These are phyloP conservation scores for Drosophila azteca DNA, from an alignment of 1,140 invertebrate genomes.

Conservation along the genomic window DNA sequence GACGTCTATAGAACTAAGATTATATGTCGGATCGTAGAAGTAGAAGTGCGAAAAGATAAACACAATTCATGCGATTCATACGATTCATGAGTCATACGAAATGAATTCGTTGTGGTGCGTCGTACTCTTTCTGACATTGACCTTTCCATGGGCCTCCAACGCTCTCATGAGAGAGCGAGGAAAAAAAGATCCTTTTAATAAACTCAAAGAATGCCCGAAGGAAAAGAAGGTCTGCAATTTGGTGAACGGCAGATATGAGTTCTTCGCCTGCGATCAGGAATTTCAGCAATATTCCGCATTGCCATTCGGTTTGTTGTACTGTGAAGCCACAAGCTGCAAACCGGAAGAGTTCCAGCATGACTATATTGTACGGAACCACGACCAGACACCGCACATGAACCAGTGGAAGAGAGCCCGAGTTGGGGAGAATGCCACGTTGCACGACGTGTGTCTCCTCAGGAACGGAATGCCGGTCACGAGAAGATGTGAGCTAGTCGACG, in stretches of 20 bases:
- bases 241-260: neutral
- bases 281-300: too few species aligned
- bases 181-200: neutral
- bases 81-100: slow-evolving; percentile 46
- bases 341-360: slow-evolving; percentile 61
- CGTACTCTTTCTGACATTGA: slow-evolving; percentile 25
- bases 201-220: slow-evolving; percentile 14
- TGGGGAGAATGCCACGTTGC: slow-evolving; percentile 53
- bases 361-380: slow-evolving; percentile 54
- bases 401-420: slow-evolving; percentile 60
- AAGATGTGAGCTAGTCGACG: slow-evolving; percentile 23
- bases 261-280: neutral
- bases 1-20: slow-evolving; percentile 25
- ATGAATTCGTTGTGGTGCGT: slow-evolving; percentile 38
- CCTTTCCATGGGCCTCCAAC: neutral
- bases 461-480: slow-evolving; percentile 74
- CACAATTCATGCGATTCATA: neutral
- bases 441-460: slow-evolving; percentile 57
- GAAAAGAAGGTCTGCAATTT: slow-evolving; percentile 20
- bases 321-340: slow-evolving; percentile 44
- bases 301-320: slow-evolving; percentile 23
- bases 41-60: slow-evolving; percentile 20
- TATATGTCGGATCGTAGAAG: slow-evolving; percentile 10
- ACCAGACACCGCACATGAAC: slow-evolving; percentile 62
- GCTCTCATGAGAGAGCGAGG: neutral